Conservation (phyloP, 2,797 vertebrate species). For the Pyrocephalus nanus region DNA sequence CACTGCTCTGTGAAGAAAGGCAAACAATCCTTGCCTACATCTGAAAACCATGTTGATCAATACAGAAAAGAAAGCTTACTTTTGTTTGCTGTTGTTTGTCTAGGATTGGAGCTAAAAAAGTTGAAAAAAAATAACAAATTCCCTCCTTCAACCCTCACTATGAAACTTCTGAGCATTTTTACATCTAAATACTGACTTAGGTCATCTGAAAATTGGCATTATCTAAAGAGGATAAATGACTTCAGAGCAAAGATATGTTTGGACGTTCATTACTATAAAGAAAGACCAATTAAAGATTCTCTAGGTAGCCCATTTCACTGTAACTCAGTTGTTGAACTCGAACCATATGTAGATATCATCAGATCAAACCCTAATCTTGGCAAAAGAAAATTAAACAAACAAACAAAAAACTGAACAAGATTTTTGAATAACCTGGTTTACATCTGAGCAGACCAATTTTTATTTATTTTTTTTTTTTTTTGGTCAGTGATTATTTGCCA, state of each 20-base stretch:
- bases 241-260: not conserved
- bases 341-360: not conserved
- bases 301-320: not conserved
- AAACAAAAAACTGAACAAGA: not conserved
- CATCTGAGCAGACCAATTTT: not conserved
- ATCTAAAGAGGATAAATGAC: not conserved
- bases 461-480: not conserved
- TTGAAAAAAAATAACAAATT: not conserved
- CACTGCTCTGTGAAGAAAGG: not conserved
- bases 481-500: not conserved
- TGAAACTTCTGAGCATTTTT: not conserved
- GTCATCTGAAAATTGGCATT: not conserved
- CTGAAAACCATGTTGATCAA: not conserved
- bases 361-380: not conserved
- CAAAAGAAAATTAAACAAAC: not conserved
- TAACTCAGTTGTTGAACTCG: not conserved
- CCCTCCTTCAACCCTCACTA: rapidly evolving
- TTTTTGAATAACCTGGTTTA: not conserved
- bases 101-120: not conserved
- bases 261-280: not conserved
- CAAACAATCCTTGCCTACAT: not conserved
- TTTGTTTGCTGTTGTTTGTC: not conserved
- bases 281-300: not conserved
- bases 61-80: not conserved
- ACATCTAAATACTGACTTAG: not conserved